Percentiles rank a stretch among this genome's conserved stretches.
Conservation (phyloP, 2,888 invertebrate genomes). For the Drosophila anceps region DNA sequence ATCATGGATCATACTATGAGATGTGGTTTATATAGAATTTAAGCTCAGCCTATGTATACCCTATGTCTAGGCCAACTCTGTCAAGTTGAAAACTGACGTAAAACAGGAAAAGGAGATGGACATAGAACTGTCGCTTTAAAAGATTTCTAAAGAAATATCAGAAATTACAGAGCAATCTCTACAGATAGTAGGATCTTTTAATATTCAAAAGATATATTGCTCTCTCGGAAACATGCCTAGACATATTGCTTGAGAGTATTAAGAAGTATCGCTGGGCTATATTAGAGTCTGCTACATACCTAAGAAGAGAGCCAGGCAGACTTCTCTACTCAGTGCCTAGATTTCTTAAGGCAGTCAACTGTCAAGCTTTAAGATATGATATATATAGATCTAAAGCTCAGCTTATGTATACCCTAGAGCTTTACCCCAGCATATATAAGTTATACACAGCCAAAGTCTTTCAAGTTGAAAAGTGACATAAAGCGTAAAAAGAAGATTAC, state of each 20-base stretch:
- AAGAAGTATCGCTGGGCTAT: no score
- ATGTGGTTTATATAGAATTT: no score
- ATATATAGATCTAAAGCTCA: neutral
- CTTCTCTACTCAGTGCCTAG: neutral
- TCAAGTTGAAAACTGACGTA: no score
- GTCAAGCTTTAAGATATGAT: neutral
- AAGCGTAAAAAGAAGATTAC: conserved; percentile 23
- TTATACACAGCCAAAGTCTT: conserved; percentile 15
- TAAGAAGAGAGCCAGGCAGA: neutral
- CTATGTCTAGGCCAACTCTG: no score
- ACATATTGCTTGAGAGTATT: neutral
- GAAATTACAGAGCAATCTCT: no score
- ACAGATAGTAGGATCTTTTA: neutral
- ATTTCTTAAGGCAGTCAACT: neutral
- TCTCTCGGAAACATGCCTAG: neutral
- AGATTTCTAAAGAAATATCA: no score
- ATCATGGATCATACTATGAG: no score
- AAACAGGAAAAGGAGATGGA: no score
- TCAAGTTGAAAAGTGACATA: conserved; percentile 1
- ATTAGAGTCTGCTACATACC: neutral
- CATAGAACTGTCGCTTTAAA: no score
- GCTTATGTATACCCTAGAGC: neutral
- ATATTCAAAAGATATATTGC: no score
- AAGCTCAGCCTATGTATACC: no score
- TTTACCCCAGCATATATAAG: neutral